Evolutionary conservation across 2,888 invertebrate species (phyloP).

Genomic region (Cryptus armator): DNA sequence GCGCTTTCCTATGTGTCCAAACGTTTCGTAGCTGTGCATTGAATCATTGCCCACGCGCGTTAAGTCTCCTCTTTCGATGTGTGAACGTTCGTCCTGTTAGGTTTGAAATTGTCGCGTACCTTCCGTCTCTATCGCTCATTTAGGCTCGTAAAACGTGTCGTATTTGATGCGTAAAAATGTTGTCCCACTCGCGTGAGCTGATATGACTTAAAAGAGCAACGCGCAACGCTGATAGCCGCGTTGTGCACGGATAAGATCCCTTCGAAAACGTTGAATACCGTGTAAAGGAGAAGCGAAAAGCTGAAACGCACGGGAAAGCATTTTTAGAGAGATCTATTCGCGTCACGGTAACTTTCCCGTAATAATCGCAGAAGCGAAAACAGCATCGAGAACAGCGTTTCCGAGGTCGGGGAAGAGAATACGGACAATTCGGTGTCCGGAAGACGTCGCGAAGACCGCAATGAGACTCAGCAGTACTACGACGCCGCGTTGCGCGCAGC

Average conservation of each 20-base stretch:
- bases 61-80: no score
- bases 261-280: no score
- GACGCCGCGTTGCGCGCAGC: conserved; percentile 65
- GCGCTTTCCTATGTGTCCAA: neutral
- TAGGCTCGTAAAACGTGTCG: no score
- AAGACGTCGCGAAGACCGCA: conserved; percentile 68
- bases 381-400: conserved; percentile 69
- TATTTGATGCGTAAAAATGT: no score
- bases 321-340: conserved; percentile 20
- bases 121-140: no score
- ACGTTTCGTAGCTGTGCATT: neutral
- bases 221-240: no score
- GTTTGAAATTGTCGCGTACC: no score
- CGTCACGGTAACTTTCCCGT: conserved; percentile 55
- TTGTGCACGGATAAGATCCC: no score
- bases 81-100: no score
- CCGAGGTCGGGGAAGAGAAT: conserved; percentile 71
- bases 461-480: conserved; percentile 69
- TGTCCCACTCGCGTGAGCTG: no score
- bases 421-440: conserved; percentile 62
- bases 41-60: neutral
- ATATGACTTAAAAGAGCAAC: no score
- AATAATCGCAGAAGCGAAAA: conserved; percentile 70
- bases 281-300: no score
- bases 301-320: neutral